phyloP scores from a whole-genome alignment of 2,113 vertebrate genomes.

The Gallinago media region DNA sequence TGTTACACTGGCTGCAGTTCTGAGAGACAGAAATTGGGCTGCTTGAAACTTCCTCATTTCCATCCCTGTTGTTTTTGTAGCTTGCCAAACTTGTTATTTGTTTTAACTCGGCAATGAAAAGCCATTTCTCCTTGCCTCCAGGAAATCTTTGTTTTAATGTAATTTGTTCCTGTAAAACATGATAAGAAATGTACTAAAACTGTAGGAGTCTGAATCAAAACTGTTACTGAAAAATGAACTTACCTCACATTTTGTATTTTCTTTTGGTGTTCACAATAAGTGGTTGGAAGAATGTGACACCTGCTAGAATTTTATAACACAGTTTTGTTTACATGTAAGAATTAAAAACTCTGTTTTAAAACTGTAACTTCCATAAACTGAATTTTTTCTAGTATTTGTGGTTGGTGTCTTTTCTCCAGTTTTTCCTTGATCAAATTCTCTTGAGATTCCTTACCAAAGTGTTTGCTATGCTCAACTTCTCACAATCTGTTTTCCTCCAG shows the following conservation, averaged over 20 bases:
- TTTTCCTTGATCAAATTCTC: background rate
- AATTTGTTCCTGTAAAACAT: conserved; percentile 1
- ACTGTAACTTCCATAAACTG: background rate
- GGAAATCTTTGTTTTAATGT: conserved; percentile 27
- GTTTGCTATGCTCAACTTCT: background rate
- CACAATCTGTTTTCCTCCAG: background rate
- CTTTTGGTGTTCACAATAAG: background rate
- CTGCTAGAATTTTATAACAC: background rate
- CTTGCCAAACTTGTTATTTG: conserved; percentile 2
- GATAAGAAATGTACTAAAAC: background rate
- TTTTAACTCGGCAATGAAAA: conserved; percentile 24
- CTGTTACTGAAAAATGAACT: background rate
- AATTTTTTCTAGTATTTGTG: too few relatives aligned
- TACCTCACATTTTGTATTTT: background rate
- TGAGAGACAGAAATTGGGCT: background rate
- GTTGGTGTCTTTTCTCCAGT: background rate
- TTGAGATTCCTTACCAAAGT: background rate
- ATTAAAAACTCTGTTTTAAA: background rate
- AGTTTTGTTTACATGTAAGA: background rate
- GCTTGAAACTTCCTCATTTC: background rate
- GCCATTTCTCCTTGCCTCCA: conserved; percentile 8
- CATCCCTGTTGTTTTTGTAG: background rate
- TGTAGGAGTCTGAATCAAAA: background rate
- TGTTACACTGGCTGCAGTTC: background rate
- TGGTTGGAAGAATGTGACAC: background rate